Evolutionary conservation across 2,888 invertebrate genomes (phyloP).

Genomic region (Troides helena): DNA sequence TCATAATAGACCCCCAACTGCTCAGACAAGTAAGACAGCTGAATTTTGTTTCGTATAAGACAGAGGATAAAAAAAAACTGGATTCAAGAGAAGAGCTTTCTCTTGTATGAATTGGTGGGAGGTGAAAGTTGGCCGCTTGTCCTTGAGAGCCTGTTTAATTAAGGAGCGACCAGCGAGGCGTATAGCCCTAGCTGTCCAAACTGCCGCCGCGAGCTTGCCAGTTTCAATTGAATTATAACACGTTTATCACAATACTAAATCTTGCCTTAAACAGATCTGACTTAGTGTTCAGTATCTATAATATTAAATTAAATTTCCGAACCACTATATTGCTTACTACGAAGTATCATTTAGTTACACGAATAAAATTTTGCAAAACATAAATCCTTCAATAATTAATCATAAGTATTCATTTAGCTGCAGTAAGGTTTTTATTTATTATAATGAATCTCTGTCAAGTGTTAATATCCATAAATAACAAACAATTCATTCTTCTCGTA

Average conservation of each 20-base stretch:
- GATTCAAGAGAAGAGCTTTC: slow-evolving; percentile 56
- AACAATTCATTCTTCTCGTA: no score
- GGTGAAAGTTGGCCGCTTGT: slow-evolving; percentile 68
- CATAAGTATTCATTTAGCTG: no score
- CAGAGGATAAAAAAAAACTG: slow-evolving; percentile 48
- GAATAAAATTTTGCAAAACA: no score
- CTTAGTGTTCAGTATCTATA: no score
- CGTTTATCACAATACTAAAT: neutral
- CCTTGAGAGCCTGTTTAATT: slow-evolving; percentile 60
- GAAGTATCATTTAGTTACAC: no score
- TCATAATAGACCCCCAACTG: slow-evolving; percentile 14
- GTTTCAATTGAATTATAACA: neutral
- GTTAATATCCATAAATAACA: no score
- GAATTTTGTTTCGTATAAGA: slow-evolving; percentile 44
- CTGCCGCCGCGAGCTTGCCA: neutral
- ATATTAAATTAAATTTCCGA: no score
- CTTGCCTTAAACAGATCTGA: no score
- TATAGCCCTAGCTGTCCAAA: slow-evolving; percentile 23
- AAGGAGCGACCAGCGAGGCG: slow-evolving; percentile 44
- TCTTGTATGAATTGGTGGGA: slow-evolving; percentile 57
- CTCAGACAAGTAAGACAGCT: slow-evolving; percentile 17
- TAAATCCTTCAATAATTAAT: no score
- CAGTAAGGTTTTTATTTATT: no score
- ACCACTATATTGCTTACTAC: no score
- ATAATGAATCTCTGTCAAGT: no score